Percentiles rank a stretch among this genome's conserved stretches.
phyloP scores from a whole-genome alignment of 2,113 vertebrate species.

The Festucalex cinctus region DNA sequence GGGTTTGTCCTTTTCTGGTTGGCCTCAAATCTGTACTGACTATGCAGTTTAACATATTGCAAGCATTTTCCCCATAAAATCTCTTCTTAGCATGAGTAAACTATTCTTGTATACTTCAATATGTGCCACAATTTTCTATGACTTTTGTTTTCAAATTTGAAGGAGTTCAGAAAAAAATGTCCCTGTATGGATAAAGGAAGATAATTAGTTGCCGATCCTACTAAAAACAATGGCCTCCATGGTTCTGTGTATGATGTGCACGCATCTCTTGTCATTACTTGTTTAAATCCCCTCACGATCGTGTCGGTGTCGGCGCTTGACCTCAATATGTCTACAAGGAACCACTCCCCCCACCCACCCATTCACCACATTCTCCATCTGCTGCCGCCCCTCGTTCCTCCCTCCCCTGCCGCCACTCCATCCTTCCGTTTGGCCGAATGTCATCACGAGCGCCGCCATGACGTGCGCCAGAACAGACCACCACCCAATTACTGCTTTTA shows the following conservation, averaged over 20 bases:
- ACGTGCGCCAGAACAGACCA: constrained; percentile 23
- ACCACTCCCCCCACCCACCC: background rate
- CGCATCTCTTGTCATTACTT: background rate
- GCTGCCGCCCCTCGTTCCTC: background rate
- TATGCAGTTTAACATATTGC: too few relatives aligned
- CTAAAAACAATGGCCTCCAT: background rate
- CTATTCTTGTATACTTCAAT: too few relatives aligned
- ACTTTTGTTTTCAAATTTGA: background rate
- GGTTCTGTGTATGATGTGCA: background rate
- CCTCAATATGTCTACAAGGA: background rate
- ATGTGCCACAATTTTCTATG: background rate
- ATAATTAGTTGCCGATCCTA: background rate
- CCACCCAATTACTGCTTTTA: constrained; percentile 12
- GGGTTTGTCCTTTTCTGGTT: too few relatives aligned
- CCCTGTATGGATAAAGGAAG: background rate
- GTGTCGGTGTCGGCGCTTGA: background rate
- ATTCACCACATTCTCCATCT: background rate
- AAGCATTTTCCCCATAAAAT: too few relatives aligned
- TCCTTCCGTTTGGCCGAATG: background rate
- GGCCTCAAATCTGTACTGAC: too few relatives aligned
- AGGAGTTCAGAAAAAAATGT: background rate
- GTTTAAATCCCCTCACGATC: background rate
- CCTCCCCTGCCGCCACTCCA: background rate
- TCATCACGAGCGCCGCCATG: constrained; percentile 2
- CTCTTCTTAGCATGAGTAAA: too few relatives aligned